Conservation (phyloP, 2,797 vertebrate species). For the Triplophysa yarkandensis region DNA sequence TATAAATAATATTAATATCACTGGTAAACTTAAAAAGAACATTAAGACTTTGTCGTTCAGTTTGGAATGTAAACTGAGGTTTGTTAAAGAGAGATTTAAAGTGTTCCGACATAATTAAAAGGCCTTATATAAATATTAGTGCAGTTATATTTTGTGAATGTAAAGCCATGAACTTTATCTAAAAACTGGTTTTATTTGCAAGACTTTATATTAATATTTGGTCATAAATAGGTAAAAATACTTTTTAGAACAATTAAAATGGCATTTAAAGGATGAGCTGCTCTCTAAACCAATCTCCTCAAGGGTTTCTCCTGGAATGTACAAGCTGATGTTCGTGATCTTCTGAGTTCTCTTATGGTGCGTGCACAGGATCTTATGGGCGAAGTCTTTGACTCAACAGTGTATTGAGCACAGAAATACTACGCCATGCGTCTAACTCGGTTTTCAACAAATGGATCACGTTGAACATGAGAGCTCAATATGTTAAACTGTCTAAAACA, state of each 20-base stretch:
- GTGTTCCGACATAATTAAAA: too few species aligned
- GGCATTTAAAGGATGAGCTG: too few species aligned
- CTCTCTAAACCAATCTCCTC: too few species aligned
- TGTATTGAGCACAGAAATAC: too few species aligned
- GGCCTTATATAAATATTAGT: background rate
- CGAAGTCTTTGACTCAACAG: too few species aligned
- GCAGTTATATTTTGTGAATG: background rate
- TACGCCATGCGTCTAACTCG: too few species aligned
- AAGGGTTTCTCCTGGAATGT: too few species aligned
- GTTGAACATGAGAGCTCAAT: too few species aligned
- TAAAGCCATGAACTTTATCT: slow-evolving; percentile 2
- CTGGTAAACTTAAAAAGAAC: background rate
- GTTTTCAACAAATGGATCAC: too few species aligned
- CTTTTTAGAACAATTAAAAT: background rate
- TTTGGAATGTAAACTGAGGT: background rate
- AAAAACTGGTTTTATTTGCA: slow-evolving; percentile 10
- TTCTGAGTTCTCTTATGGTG: too few species aligned
- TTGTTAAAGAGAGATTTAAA: background rate
- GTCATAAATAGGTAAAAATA: background rate
- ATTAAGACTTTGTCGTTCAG: slow-evolving; percentile 15
- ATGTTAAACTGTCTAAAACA: background rate
- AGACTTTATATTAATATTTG: background rate
- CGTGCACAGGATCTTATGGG: too few species aligned
- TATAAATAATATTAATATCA: background rate
- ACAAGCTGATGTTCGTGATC: too few species aligned